Conservation (phyloP, 2,797 vertebrate species). For the Acanthis flammea region DNA sequence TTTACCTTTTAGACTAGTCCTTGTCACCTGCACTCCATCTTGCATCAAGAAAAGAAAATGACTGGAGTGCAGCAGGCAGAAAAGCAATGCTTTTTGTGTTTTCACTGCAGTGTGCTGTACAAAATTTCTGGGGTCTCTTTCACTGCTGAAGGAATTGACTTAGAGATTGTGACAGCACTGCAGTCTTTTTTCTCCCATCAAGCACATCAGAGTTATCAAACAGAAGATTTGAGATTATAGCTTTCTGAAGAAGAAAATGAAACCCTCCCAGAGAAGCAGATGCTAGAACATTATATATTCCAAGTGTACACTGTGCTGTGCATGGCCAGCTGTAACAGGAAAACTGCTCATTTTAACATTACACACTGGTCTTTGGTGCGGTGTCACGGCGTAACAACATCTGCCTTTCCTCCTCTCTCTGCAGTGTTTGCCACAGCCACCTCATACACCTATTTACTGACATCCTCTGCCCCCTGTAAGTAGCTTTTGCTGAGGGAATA, state of each 20-base stretch:
- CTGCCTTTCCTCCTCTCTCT: neutral
- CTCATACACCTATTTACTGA: neutral
- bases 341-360: neutral
- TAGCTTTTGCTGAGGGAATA: neutral
- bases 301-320: neutral
- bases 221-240: neutral
- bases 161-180: neutral
- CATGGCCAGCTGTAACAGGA: neutral
- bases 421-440: neutral
- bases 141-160: neutral
- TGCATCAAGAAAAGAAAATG: neutral
- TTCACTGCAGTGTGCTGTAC: neutral
- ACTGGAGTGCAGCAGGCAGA: neutral
- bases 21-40: neutral
- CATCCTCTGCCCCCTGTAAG: neutral
- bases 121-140: neutral
- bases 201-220: neutral
- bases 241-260: neutral
- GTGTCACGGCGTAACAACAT: neutral
- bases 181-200: neutral
- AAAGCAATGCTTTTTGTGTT: neutral
- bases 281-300: constrained; percentile 1
- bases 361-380: neutral
- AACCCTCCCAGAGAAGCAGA: neutral
- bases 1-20: neutral